A percentile compares a stretch with the other conserved stretches of the same genome.
Evolutionary conservation across 2,797 vertebrate genomes (phyloP).

Genomic region (Sebastiscus tertius): DNA sequence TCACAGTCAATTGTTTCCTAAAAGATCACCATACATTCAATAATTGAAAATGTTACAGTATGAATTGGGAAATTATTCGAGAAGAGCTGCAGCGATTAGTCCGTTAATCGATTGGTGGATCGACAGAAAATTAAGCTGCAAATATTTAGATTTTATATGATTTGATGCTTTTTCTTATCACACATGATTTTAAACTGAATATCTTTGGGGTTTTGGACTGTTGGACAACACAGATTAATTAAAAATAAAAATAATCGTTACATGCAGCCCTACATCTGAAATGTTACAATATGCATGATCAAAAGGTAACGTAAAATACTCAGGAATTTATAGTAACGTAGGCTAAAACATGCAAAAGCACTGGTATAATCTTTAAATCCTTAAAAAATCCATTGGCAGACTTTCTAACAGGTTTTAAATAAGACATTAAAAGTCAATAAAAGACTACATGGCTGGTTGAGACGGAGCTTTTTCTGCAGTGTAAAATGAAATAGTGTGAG

Average conservation of each 20-base stretch:
- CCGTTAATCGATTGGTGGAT: not conserved
- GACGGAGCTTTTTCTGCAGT: not conserved
- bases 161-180: too few species aligned
- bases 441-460: not conserved
- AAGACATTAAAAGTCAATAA: not conserved
- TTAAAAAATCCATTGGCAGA: not conserved
- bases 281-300: not conserved
- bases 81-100: not conserved
- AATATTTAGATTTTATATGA: not conserved
- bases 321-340: not conserved
- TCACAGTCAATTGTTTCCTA: too few species aligned
- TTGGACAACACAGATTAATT: not conserved
- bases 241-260: too few species aligned
- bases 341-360: not conserved
- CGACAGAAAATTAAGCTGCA: not conserved
- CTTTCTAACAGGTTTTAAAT: not conserved
- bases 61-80: not conserved
- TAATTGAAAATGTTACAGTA: not conserved
- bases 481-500: slow-evolving; percentile 26
- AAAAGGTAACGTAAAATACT: not conserved
- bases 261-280: not conserved
- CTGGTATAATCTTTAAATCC: not conserved
- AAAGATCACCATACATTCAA: too few species aligned
- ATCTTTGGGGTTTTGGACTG: accelerated
- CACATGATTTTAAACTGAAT: not conserved